Base-by-base conservation (phyloP, 2,797 vertebrate species). In the Florisuga fusca region DNA sequence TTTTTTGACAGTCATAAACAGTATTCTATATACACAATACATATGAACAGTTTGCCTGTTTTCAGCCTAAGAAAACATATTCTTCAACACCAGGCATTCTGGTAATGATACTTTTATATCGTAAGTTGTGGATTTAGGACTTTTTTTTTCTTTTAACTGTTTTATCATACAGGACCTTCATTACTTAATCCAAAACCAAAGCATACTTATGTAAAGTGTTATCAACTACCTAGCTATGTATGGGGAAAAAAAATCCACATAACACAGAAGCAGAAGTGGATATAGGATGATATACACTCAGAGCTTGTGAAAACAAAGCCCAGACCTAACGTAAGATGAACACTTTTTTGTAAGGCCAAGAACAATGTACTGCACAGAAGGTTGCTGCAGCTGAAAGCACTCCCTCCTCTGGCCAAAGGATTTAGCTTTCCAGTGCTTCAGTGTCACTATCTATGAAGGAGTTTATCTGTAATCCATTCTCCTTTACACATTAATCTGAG, bases 371-470 rank as follows among this genome's bases (percentile, higher is more conserved):
- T 16, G 63, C 87, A 76, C 29, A 25, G 36, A 15, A 62, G 73
- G n/a, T 25, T 84, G 71, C 46, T 69, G 59, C 4, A 63, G 53
- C 61, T 77, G 50, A 22, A 87, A 92, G 89, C 63, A 92, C 94
- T 96, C 94, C 93, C 89, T 92, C 94, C 82, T 79, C 94, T 91
- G 96, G 96, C 46, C 87, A 87, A 93, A 91, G 57, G 71, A 58
- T 67, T 90, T 16, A 19, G 16, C 41, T 89, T 58, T 45, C 73
- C 29, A 1, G 1, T 43, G 57, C 45, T 80, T 74, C 72, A 53
- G 45, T 3, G 38, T 67, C 61, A 82, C 20, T 54, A 20, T 9
- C 72, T 85, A 15, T 9, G 46, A 29, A 68, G 66, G 41, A 15
- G 21, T 15, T 79, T 51, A 22, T n/a, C 46, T 61, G 64, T 54